A percentile compares a stretch with the other conserved stretches of the same genome.
phyloP scores from a whole-genome alignment of 2,113 vertebrate species.

The Onychorhynchus coronatus region DNA sequence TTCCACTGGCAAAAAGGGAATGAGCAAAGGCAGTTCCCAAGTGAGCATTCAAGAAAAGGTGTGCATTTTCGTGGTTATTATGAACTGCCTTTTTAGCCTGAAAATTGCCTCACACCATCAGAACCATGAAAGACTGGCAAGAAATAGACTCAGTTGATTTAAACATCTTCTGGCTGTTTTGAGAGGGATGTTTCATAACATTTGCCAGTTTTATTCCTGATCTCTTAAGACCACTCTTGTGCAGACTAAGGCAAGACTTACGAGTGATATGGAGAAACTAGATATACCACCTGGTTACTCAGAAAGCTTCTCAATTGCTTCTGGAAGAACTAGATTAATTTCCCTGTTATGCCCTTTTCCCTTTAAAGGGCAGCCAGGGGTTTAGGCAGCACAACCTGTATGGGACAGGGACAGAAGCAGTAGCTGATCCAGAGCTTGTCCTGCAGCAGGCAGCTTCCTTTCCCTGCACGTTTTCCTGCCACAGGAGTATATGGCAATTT shows the following conservation, averaged over 20 bases:
- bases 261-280: not conserved
- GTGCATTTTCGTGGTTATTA: not conserved
- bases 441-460: not conserved
- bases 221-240: not conserved
- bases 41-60: not conserved
- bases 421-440: not conserved
- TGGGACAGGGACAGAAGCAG: rapidly evolving
- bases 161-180: not conserved
- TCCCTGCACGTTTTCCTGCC: not conserved
- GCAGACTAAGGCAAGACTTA: not conserved
- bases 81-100: not conserved
- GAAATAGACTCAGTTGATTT: not conserved
- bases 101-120: not conserved
- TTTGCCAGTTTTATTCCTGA: not conserved
- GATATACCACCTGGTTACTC: not conserved
- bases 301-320: not conserved
- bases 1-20: not conserved
- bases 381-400: rapidly evolving
- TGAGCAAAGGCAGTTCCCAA: not conserved
- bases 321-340: not conserved
- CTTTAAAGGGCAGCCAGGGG: not conserved
- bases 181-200: not conserved
- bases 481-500: not conserved
- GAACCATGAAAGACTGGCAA: not conserved
- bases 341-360: not conserved